Evolutionary conservation across 23 tunicate genomes (phyloP).

Genomic region (Trididemnum clinides): DNA sequence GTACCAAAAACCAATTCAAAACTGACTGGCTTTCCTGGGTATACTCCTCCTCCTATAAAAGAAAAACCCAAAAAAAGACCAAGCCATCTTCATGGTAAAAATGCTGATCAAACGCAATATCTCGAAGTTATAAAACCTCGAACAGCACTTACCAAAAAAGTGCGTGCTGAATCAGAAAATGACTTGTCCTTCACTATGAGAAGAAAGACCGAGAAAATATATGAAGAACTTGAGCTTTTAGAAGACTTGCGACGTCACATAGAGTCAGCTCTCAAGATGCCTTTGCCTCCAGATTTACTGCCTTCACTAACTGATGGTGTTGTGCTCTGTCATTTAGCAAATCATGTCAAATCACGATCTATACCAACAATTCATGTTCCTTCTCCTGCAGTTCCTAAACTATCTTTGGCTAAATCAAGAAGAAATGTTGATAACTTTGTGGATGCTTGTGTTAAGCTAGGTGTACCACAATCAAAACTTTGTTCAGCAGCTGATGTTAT

Average conservation of each 20-base stretch:
- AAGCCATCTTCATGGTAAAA: not conserved
- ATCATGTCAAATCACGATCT: slow-evolving; percentile 81
- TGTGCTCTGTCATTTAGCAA: slow-evolving; percentile 80
- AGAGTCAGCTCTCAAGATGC: slow-evolving; percentile 65
- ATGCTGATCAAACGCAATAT: slow-evolving; percentile 52
- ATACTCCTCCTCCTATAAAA: slow-evolving; percentile 29
- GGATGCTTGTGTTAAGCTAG: slow-evolving; percentile 73
- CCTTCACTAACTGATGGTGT: slow-evolving; percentile 88
- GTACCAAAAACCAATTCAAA: not conserved
- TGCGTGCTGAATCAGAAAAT: slow-evolving; percentile 7
- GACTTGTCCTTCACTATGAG: slow-evolving; percentile 80
- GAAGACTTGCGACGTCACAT: slow-evolving; percentile 67
- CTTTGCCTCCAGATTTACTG: slow-evolving; percentile 69
- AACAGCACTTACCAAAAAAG: slow-evolving; percentile 29
- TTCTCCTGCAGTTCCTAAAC: slow-evolving; percentile 95
- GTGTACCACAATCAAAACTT: slow-evolving; percentile 40
- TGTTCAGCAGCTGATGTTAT: slow-evolving; percentile 72
- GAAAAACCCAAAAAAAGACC: slow-evolving; percentile 10
- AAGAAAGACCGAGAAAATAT: slow-evolving; percentile 84
- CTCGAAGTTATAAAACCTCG: slow-evolving; percentile 80
- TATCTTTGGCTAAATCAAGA: slow-evolving; percentile 66
- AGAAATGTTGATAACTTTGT: slow-evolving; percentile 90
- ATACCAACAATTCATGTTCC: slow-evolving; percentile 85
- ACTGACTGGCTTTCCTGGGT: slow-evolving; percentile 46
- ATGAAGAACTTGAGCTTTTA: slow-evolving; percentile 84